Base-by-base conservation (phyloP, 2,113 vertebrate genomes). In the Nipponia nippon region DNA sequence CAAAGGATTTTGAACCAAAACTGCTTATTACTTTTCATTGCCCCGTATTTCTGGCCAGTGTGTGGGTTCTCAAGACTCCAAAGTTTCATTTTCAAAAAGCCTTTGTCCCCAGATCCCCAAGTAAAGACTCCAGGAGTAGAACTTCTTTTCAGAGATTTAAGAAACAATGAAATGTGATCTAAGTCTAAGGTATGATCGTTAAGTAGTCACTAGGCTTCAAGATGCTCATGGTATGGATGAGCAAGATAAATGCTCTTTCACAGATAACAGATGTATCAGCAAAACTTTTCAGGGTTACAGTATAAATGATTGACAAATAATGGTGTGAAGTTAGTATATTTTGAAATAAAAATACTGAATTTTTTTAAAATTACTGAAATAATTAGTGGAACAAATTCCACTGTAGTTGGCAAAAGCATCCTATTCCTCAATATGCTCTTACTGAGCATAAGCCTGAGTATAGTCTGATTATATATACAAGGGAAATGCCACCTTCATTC, bases 71-170 rank as follows among this genome's bases (percentile, higher is more conserved):
- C 66, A 75, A 32, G 27, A 79, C 1, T 6, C 8, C 22, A 10
- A 66, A 62, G 15, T 58, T 71, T 71, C 11, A 62, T 83, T 95
- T 91, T 83, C 34, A 53, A 62, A 72, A 75, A 27, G 25, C 11
- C 11, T 46, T 59, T 76, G 17, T 55, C 9, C 23, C 13, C 44
- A 81, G 3, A 81, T 23, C 13, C 19, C 13, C 0, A 0, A 63
- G 8, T 32, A 77, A 83, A 69, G 47, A 65, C 2, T 47, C 22
- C 15, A 77, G 12, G 11, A 63, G 15, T 7, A 80, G 32, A 83
- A 56, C 4, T 76, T 53, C 14, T 83, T 87, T 69, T 81, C 38
- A 84, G 58, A 21, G 14, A 63, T 36, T 76, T 62, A 77, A 11
- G 9, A 32, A 90, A 65, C n/a, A 47, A 50, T 6, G 19, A 83